Conservation (phyloP, 1,140 invertebrate genomes). For the Grapholita molesta region DNA sequence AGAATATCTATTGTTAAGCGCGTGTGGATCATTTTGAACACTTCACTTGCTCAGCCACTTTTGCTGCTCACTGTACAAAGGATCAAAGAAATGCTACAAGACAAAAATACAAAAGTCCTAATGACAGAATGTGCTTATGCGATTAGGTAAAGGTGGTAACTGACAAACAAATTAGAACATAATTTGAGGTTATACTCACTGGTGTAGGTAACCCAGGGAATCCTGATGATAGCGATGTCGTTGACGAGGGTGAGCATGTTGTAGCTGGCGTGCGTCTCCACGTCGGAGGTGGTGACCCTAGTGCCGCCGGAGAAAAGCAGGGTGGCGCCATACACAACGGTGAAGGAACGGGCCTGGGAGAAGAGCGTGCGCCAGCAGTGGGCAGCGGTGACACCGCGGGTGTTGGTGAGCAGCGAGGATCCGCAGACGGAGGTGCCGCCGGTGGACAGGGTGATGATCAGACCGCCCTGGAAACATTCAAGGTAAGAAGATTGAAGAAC, state of each 20-base stretch:
- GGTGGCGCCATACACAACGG: conserved; percentile 36
- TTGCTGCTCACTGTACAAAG: no score
- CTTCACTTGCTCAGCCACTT: no score
- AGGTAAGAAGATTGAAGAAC: no score
- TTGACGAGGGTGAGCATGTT: conserved; percentile 13
- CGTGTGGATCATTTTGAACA: no score
- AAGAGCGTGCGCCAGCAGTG: conserved; percentile 5
- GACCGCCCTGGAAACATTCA: not conserved
- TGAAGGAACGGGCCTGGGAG: conserved; percentile 25
- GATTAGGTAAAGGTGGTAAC: conserved; percentile 28
- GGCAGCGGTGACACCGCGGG: not conserved
- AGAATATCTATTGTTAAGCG: no score
- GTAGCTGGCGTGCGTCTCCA: conserved; percentile 10
- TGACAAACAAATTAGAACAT: not conserved
- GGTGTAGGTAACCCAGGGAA: not conserved
- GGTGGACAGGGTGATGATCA: not conserved
- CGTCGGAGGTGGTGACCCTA: conserved; percentile 30
- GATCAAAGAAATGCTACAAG: no score
- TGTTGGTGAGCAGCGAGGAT: not conserved
- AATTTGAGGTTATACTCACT: not conserved
- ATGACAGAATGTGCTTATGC: no score
- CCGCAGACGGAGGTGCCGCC: not conserved
- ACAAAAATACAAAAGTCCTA: no score
- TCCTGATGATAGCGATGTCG: conserved; percentile 17
- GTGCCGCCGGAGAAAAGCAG: conserved; percentile 29